phyloP scores from a whole-genome alignment of 2,797 vertebrate species.

The Sebastiscus tertius region DNA sequence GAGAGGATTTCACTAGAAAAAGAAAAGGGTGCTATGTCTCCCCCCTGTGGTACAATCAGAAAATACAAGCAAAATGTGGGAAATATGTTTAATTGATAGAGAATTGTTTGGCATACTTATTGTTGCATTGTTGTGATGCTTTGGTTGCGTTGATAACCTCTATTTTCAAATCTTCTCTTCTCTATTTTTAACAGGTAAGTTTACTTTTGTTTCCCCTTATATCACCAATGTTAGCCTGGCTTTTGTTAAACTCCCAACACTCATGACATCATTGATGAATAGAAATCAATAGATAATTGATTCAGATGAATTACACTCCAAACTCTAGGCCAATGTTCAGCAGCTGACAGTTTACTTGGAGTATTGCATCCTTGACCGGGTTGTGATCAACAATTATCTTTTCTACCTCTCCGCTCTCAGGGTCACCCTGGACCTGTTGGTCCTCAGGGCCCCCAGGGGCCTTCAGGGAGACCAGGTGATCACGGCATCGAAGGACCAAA shows the following conservation, averaged over 20 bases:
- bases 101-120: background rate
- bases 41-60: constrained; percentile 48
- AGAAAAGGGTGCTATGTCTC: constrained; percentile 40
- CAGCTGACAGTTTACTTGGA: background rate
- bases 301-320: background rate
- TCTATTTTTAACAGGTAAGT: constrained; percentile 18
- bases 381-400: background rate
- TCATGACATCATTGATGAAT: background rate
- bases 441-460: constrained; percentile 86
- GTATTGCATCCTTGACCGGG: background rate
- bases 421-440: constrained; percentile 90
- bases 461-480: constrained; percentile 88
- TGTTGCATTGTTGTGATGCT: constrained; percentile 44
- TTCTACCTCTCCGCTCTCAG: constrained; percentile 66
- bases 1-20: background rate
- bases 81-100: background rate
- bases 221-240: background rate
- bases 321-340: background rate
- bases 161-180: background rate
- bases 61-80: background rate
- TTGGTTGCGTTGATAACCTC: background rate
- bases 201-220: background rate
- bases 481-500: constrained; percentile 89
- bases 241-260: background rate
- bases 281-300: background rate